Base-by-base conservation (phyloP, 2,797 vertebrate genomes). In the Paramormyrops hopkinsi region DNA sequence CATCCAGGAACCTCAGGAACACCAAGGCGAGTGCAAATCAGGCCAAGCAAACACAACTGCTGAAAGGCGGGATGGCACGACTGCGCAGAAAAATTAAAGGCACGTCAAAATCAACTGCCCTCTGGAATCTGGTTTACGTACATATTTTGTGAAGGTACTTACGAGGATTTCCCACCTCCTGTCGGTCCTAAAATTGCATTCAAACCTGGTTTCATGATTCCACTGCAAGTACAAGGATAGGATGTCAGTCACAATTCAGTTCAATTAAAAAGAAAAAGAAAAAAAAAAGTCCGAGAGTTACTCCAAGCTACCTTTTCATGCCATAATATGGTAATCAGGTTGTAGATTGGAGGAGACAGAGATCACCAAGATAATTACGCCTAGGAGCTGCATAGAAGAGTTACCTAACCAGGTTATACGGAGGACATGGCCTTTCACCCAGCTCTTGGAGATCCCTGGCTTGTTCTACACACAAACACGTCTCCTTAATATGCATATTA, bases 141-240 rank as follows among this genome's bases (percentile, higher is more conserved):
- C 41, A 3, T 50, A 51, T 51, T 85, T 85, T 33, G 2, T 12
- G 2, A 85, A 94, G 85, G 17, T 93, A 97, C 97, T 97, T 88
- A 97, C 96, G 96, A 97, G 88, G 97, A 97, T 92, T 97, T 97
- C 19, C 96, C 96, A 44, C 96, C 95, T 90, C 96, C 97, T 6
- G 95, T 97, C 0, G 96, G 95, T 44, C 97, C 97, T 89, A 97
- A 94, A 90, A 97, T 97, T 44, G 96, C 97, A 41, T 97, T 97
- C 91, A 97, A 94, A 62, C 96, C 97, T 50, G 96, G 96, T 93
- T 93, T 96, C 96, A 97, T 97, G 89, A 96, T 95, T 76, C 97
- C 96, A 93, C 97, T 98, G 73, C 37, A 79, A 44, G 37, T 44
- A 79, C 5, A 41, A 79, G 73, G 11, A 69, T 6, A 14, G 25